Evolutionary conservation across 2,113 vertebrate species (phyloP).

Genomic region (Calidris pygmaea): DNA sequence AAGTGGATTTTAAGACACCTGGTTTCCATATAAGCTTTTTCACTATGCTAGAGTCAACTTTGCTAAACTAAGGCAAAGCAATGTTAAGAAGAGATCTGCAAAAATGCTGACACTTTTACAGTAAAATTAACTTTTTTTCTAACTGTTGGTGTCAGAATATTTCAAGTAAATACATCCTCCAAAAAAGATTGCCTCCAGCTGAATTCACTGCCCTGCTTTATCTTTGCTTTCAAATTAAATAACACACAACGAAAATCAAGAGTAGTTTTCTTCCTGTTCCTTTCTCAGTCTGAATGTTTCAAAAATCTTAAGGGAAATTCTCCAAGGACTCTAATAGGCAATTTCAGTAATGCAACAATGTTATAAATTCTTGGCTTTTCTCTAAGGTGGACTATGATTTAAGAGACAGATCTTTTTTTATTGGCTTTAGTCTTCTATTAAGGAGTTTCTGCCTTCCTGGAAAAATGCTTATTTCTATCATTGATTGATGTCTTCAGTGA

Average conservation of each 20-base stretch:
- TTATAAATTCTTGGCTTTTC: constrained; percentile 42
- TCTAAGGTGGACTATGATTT: constrained; percentile 23
- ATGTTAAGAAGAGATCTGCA: background rate
- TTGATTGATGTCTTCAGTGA: constrained; percentile 43
- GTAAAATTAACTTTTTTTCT: background rate
- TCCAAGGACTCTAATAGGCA: constrained; percentile 21
- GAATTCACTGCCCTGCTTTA: background rate
- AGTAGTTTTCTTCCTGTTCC: background rate
- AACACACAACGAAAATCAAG: background rate
- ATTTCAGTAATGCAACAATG: constrained; percentile 29
- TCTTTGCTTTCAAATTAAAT: constrained; percentile 36
- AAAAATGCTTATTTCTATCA: constrained; percentile 28
- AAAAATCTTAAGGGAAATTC: background rate
- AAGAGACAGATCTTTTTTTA: constrained; percentile 20
- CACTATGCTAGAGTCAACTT: background rate
- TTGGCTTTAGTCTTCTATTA: constrained; percentile 11
- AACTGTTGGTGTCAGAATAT: background rate
- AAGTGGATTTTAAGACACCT: background rate
- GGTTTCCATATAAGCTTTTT: background rate
- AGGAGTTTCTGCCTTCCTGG: constrained; percentile 45
- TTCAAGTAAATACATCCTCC: background rate
- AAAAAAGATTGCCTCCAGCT: background rate
- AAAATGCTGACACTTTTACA: background rate
- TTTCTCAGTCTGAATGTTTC: background rate
- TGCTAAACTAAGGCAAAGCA: background rate